Percentiles rank a stretch among this genome's conserved stretches.
Evolutionary conservation across 2,797 vertebrate genomes (phyloP).

Genomic region (Euthynnus affinis): DNA sequence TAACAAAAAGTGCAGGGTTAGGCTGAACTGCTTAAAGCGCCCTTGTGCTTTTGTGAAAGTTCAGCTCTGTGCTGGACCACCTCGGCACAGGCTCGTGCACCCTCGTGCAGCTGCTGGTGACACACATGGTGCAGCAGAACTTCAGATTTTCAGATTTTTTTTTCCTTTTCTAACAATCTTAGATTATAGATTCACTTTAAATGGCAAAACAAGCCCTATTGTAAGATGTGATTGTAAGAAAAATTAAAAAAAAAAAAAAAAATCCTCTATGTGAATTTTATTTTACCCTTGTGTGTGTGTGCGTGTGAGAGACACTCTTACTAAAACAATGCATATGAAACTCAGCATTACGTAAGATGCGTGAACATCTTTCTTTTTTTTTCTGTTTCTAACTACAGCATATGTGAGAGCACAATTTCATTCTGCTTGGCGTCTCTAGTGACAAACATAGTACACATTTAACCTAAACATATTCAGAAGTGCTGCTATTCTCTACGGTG

Average conservation of each 20-base stretch:
- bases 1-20: slow-evolving; percentile 50
- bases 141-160: neutral
- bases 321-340: slow-evolving; percentile 16
- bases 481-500: slow-evolving; percentile 26
- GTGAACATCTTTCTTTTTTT: slow-evolving; percentile 8
- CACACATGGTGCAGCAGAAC: slow-evolving; percentile 44
- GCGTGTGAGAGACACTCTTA: slow-evolving; percentile 1
- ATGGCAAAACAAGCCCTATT: neutral
- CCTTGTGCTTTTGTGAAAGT: slow-evolving; percentile 62
- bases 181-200: neutral
- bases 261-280: too few relatives aligned
- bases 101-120: slow-evolving; percentile 63
- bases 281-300: neutral
- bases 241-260: too few relatives aligned
- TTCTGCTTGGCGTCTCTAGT: slow-evolving; percentile 27
- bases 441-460: slow-evolving; percentile 39
- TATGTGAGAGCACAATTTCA: slow-evolving; percentile 4
- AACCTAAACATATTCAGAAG: slow-evolving; percentile 51
- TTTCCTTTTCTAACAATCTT: neutral
- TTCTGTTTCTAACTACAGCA: slow-evolving; percentile 16
- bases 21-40: slow-evolving; percentile 61
- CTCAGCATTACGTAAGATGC: slow-evolving; percentile 1
- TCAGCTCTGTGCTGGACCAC: slow-evolving; percentile 61
- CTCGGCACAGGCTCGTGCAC: slow-evolving; percentile 39
- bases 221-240: neutral